Conservation (phyloP, 2,797 vertebrate species). For the Yasuhikotakia modesta region DNA sequence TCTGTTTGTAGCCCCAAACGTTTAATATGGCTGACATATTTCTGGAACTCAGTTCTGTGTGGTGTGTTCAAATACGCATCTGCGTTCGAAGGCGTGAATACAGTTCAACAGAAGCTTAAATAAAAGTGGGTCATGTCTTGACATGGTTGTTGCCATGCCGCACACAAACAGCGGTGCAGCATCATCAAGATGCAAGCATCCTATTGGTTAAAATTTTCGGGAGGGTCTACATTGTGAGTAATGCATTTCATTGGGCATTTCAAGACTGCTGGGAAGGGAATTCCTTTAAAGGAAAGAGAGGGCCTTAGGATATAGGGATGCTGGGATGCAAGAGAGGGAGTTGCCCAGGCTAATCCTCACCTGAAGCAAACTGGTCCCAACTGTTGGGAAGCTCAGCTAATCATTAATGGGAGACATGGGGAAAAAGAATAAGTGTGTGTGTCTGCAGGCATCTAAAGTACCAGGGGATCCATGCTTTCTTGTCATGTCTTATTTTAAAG, state of each 20-base stretch:
- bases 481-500: no score
- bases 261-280: slow-evolving; percentile 44
- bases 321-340: not conserved
- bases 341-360: slow-evolving; percentile 51
- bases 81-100: slow-evolving; percentile 52
- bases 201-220: slow-evolving; percentile 64
- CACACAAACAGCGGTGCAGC: slow-evolving; percentile 58
- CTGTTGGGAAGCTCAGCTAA: slow-evolving; percentile 31
- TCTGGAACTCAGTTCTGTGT: slow-evolving; percentile 45
- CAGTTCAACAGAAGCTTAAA: slow-evolving; percentile 49
- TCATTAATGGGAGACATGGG: slow-evolving; percentile 40
- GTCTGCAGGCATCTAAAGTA: slow-evolving; percentile 13
- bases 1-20: slow-evolving; percentile 20
- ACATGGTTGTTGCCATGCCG: slow-evolving; percentile 60
- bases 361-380: slow-evolving; percentile 42
- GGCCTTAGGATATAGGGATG: slow-evolving; percentile 17
- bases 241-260: slow-evolving; percentile 8
- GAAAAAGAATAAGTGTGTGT: slow-evolving; percentile 24
- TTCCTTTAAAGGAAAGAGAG: slow-evolving; percentile 48
- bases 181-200: slow-evolving; percentile 55
- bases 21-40: slow-evolving; percentile 35
- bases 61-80: slow-evolving; percentile 37
- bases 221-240: slow-evolving; percentile 12
- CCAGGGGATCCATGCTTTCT: no score
- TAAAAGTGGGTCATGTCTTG: slow-evolving; percentile 58